Conservation (phyloP, 1,140 invertebrate genomes). For the Ylistrum balloti region DNA sequence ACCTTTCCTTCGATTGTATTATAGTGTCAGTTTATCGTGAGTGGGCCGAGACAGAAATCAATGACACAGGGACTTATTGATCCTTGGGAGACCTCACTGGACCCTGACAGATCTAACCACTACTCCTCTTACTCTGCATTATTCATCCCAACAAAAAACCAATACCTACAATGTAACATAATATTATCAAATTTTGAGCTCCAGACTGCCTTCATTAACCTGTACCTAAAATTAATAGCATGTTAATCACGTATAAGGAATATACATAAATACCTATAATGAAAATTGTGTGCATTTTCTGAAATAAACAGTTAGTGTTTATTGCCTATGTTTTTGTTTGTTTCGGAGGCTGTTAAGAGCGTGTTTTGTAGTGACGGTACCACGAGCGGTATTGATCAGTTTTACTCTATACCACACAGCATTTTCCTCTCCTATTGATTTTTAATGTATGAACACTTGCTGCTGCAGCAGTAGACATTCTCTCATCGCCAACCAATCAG, state of each 20-base stretch:
- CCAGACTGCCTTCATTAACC: too few species aligned
- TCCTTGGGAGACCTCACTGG: not conserved
- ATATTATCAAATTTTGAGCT: not conserved
- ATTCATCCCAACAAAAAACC: constrained; percentile 26
- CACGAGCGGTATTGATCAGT: constrained; percentile 34
- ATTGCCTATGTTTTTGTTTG: not conserved
- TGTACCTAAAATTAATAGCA: not conserved
- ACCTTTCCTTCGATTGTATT: not conserved
- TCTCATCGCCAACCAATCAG: constrained; percentile 61
- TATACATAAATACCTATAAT: not conserved
- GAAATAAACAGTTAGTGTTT: not conserved
- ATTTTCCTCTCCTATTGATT: constrained; percentile 19
- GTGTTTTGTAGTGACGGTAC: not conserved
- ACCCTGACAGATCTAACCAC: not conserved
- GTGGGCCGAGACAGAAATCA: not conserved
- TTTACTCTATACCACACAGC: constrained; percentile 40
- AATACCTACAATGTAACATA: not conserved
- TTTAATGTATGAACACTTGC: constrained; percentile 45
- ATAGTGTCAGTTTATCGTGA: not conserved
- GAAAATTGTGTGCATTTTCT: not conserved
- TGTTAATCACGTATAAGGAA: not conserved
- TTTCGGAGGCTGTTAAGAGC: not conserved
- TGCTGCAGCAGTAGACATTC: constrained; percentile 58
- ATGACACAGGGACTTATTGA: not conserved
- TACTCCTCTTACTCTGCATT: not conserved